Evolutionary conservation across 2,797 vertebrate genomes (phyloP), one percentile per base, ranked within the genome.

Genomic region (Todus mexicanus): DNA sequence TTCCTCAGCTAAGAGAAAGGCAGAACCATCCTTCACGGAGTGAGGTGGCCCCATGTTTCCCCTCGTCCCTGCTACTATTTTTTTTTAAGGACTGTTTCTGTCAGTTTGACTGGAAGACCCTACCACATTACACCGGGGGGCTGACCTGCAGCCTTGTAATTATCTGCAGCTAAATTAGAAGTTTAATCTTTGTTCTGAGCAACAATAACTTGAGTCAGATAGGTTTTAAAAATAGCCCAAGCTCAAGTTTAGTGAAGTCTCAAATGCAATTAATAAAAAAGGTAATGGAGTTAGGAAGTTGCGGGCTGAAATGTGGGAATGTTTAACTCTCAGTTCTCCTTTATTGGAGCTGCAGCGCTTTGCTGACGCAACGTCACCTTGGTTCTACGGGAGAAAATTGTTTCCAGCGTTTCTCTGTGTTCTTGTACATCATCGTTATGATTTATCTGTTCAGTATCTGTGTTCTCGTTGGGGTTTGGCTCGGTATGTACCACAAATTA

Each of bases 111-210:
- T 71, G 73, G 64, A 88, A 94, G 89, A 92, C 85, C 95, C 78
- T 42, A 20, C 53, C 23, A 9, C 11, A 23, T 92, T 92, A 92
- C 95, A 66, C 93, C 2, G 15, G 87, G 80, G 93, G 92, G 60
- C 89, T 95, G 96, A 96, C 96, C 95, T 89, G 90, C 84, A 94
- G 96, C 76, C 51, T 92, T 42, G 70, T 88, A 96, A 97, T 97
- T 97, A 96, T 96, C 96, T 92, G 50, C 94, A 84, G 95, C 94
- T 95, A 96, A 97, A 97, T 97, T 95, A 96, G 94, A 83, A 97
- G 93, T 94, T 95, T 94, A 96, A 94, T 97, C 97, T 96, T 96
- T 93, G 93, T 95, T 96, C 95, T 92, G 79, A 86, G 90, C 82
- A 94, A 95, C 96, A 95, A 84, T 94, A 92, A 93, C 69, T 94